Conservation (phyloP, 2,888 invertebrate species). For the Keiferia lycopersicella region DNA sequence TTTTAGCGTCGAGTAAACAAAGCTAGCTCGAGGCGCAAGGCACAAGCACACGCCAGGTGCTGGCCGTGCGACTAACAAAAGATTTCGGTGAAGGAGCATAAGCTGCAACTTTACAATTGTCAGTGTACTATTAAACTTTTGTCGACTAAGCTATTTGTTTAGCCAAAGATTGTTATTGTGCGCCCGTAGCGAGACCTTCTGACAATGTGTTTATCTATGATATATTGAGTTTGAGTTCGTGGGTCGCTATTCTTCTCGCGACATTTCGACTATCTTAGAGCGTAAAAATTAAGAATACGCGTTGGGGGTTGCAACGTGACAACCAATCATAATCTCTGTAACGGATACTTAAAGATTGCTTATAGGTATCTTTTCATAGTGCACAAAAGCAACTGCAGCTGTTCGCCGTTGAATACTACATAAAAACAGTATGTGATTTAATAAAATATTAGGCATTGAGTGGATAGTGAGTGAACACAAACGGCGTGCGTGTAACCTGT, state of each 20-base stretch:
- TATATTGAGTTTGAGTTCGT: constrained; percentile 63
- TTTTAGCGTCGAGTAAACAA: constrained; percentile 73
- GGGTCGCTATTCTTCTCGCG: constrained; percentile 49
- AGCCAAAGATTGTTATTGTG: constrained; percentile 66
- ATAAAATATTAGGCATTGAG: constrained; percentile 75
- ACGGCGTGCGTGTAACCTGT: constrained; percentile 77
- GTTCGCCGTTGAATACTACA: constrained; percentile 55
- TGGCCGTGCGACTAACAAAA: constrained; percentile 67
- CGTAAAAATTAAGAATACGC: constrained; percentile 40
- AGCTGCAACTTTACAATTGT: constrained; percentile 61
- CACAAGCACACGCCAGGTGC: constrained; percentile 62
- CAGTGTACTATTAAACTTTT: constrained; percentile 49
- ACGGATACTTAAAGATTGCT: constrained; percentile 11
- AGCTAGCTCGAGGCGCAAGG: constrained; percentile 47
- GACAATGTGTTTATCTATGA: constrained; percentile 69
- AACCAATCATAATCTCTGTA: constrained; percentile 22
- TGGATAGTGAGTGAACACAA: constrained; percentile 75
- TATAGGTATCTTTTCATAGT: constrained; percentile 30
- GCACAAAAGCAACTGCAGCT: constrained; percentile 55
- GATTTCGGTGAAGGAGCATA: constrained; percentile 70
- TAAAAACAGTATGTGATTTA: constrained; percentile 76
- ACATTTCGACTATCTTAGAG: constrained; percentile 40
- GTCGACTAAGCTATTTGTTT: constrained; percentile 65
- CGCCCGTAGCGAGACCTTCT: constrained; percentile 49
- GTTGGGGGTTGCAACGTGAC: constrained; percentile 12